These are phyloP conservation scores for Trematomus loennbergii DNA, from an alignment of 2,113 vertebrate genomes.

Conservation along the genomic window DNA sequence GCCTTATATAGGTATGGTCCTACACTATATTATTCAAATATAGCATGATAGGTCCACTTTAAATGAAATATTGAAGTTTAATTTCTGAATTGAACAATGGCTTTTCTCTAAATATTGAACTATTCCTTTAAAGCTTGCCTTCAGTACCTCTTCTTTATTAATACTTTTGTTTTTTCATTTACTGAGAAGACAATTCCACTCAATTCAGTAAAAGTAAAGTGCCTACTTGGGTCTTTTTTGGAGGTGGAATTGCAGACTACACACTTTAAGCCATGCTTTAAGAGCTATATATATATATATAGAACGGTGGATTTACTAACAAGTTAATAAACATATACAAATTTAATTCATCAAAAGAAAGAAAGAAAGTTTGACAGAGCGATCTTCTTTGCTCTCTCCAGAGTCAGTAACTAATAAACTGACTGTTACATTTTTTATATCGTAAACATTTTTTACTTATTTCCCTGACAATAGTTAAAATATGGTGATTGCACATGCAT, in stretches of 20 bases:
- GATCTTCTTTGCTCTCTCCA: background rate
- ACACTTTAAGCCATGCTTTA: background rate
- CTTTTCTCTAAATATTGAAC: no score
- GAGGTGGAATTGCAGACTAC: background rate
- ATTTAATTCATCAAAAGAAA: background rate
- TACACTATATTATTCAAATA: no score
- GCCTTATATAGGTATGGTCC: no score
- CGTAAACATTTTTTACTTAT: background rate
- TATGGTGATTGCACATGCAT: background rate
- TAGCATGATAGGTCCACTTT: no score
- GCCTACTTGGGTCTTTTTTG: background rate
- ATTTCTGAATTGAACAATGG: no score
- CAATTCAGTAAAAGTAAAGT: background rate
- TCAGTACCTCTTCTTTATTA: background rate
- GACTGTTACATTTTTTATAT: background rate
- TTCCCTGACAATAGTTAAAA: background rate
- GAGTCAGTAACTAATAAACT: background rate
- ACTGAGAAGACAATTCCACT: background rate
- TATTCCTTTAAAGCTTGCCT: background rate
- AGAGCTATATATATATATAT: background rate
- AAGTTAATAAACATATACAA: no score
- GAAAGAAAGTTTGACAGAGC: background rate
- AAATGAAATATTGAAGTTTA: no score
- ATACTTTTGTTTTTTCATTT: background rate
- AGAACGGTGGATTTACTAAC: background rate